phyloP scores from a whole-genome alignment of 2,888 invertebrate species.

The Muscina levida region DNA sequence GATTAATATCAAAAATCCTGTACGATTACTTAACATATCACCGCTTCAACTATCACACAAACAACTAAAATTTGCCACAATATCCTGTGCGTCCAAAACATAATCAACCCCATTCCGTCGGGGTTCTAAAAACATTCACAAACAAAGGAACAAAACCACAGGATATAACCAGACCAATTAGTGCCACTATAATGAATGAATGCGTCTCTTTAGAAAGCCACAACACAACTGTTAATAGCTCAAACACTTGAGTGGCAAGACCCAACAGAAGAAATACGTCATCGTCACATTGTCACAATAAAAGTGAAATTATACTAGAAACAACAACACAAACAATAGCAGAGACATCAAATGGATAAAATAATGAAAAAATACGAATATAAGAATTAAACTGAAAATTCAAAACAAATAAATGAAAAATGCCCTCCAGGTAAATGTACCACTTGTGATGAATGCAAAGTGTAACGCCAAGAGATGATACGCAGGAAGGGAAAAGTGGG shows the following conservation, averaged over 20 bases:
- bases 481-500: background rate
- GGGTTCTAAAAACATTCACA: background rate
- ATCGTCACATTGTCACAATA: no score
- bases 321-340: slow-evolving; percentile 9
- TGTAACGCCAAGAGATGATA: slow-evolving; percentile 3
- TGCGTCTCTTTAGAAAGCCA: slow-evolving; percentile 40
- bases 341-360: background rate
- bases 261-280: background rate
- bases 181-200: slow-evolving; percentile 44
- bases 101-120: background rate
- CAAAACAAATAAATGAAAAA: slow-evolving; percentile 40
- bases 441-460: slow-evolving; percentile 5
- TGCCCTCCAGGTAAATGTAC: slow-evolving; percentile 53
- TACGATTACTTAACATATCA: no score
- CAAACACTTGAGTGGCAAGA: slow-evolving; percentile 44
- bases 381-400: slow-evolving; percentile 33
- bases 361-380: slow-evolving; percentile 5
- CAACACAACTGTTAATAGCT: slow-evolving; percentile 65
- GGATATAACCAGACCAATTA: slow-evolving; percentile 62
- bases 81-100: background rate
- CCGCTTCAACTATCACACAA: no score
- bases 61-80: background rate
- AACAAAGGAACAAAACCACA: slow-evolving; percentile 40
- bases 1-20: no score
- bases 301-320: slow-evolving; percentile 32